Evolutionary conservation across 1,140 invertebrate species (phyloP), one percentile per base, ranked within the genome.

Genomic region (Atopsyche davidsoni): DNA sequence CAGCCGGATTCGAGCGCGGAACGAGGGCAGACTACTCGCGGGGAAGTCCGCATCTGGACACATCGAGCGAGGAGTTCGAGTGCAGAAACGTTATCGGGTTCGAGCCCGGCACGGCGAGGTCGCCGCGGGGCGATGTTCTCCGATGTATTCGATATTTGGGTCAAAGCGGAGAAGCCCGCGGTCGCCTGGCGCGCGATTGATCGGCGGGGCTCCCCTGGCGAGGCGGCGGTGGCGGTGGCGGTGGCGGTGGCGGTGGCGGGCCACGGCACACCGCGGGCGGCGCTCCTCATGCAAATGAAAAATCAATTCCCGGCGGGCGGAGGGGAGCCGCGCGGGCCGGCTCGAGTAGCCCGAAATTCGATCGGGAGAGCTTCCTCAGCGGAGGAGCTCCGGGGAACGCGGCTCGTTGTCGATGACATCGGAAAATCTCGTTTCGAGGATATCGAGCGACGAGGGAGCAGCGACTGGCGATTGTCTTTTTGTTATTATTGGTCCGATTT

Each of bases 221-320:
- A 28, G 24, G n/a, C 24, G 6, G 6, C 2, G 2, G 32, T 19
- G 32, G 3, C 22, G 23, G 6, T 16, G 22, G 23, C 9, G 2
- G 31, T 31, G 9, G 4, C 18, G 22, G 6, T 2, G 6, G 46
- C 11, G 22, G 24, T 25, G 4, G 24, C 6, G 31, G 11, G 17
- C 39, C 21, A 11, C 14, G 39, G n/a, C 18, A n/a, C 35, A 24
- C 46, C 46, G 35, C 21, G 31, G 23, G 31, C 36, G 35, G 24
- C 46, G 42, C 50, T 57, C 49, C 48, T 51, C 53, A 57, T 57
- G 55, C 55, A 57, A 57, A 57, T 57, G 55, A 57, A 57, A 57
- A 57, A 57, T 57, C 55, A 57, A 57, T 57, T 49, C 54, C 38
- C 31, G 42, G 38, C 25, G 24, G 43, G 10, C 21, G n/a, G n/a